Base-by-base conservation (phyloP, 2,888 invertebrate genomes). In the Bursaphelenchus okinawaensis region DNA sequence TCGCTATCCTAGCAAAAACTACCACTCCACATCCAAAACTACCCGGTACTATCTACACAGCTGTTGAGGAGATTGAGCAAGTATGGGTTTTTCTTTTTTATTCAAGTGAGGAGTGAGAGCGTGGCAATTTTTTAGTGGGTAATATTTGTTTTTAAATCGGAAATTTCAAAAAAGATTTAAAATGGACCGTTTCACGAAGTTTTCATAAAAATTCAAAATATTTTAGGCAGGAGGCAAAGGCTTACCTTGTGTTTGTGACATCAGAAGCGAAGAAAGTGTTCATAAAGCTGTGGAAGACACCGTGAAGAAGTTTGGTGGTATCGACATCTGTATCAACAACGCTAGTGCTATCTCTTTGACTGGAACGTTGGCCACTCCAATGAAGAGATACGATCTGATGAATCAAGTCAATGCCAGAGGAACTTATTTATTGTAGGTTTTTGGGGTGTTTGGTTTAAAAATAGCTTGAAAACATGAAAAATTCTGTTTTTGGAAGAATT, bases 311-410 rank as follows among this genome's bases (percentile, higher is more conserved):
- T 96, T 96, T 85, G 95, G 94, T 29, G 93, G 93, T 9, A 93
- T 96, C 76, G 95, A 96, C 83, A 90, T 95, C 72, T 62, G 54
- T 20, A 86, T 96, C n/a, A 96, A 96, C 85, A 96, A 96, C 87
- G 96, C 96, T 0, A 93, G 93, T 70, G 95, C 95, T 12, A 96
- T 96, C 77, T 83, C 82, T 58, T 78, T 86, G 31, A 80, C 92
- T 0, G 88, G 88, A 52, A 76, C 74, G 8, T 29, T 74, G 26
- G 69, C 88, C 7, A 93, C 93, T 0, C 89, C 91, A 51, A 94
- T 96, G 93, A 96, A 96, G 85, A 88, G 89, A 84, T 96, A 91
- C 82, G 96, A 96, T 85, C 87, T 96, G 40, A 96, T 96, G 95
- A 91, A 94, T 82, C 88, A 87, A 66, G 89, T 96, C 74, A 96